Evolutionary conservation across 2,797 vertebrate genomes (phyloP).

Genomic region (Paratrypauchen microcephalus): DNA sequence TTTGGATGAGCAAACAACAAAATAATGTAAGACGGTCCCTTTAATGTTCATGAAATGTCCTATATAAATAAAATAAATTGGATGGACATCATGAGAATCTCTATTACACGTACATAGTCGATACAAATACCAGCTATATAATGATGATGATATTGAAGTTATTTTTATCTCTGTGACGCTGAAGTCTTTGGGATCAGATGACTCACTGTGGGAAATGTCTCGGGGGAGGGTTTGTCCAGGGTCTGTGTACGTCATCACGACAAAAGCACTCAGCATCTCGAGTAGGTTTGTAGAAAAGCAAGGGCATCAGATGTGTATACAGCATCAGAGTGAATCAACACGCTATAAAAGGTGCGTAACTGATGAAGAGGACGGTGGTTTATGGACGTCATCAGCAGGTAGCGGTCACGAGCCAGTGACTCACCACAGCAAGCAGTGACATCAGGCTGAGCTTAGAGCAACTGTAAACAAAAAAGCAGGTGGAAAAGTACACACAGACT

Average conservation of each 20-base stretch:
- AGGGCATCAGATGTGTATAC: constrained; percentile 10
- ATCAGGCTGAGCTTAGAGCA: not conserved
- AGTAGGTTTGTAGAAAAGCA: constrained; percentile 9
- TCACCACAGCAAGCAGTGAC: constrained; percentile 49
- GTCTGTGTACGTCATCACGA: constrained; percentile 30
- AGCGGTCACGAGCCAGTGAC: constrained; percentile 53
- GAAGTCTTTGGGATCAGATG: constrained; percentile 46
- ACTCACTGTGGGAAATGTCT: constrained; percentile 46
- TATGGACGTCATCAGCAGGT: constrained; percentile 55
- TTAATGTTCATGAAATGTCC: too few relatives aligned
- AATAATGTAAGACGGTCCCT: too few relatives aligned
- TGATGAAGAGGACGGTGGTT: constrained; percentile 29
- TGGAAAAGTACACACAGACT: not conserved
- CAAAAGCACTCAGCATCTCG: constrained; percentile 28
- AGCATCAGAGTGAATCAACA: constrained; percentile 58
- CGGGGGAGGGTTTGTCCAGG: constrained; percentile 30
- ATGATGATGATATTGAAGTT: constrained; percentile 22
- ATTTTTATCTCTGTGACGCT: constrained; percentile 46
- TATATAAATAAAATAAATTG: too few relatives aligned
- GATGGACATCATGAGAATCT: not conserved
- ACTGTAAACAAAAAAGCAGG: not conserved
- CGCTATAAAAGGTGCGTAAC: constrained; percentile 15
- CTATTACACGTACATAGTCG: not conserved
- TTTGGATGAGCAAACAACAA: too few relatives aligned
- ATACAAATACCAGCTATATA: constrained; percentile 10